phyloP scores from a whole-genome alignment of 2,797 vertebrate genomes.

The Sciurus carolinensis region DNA sequence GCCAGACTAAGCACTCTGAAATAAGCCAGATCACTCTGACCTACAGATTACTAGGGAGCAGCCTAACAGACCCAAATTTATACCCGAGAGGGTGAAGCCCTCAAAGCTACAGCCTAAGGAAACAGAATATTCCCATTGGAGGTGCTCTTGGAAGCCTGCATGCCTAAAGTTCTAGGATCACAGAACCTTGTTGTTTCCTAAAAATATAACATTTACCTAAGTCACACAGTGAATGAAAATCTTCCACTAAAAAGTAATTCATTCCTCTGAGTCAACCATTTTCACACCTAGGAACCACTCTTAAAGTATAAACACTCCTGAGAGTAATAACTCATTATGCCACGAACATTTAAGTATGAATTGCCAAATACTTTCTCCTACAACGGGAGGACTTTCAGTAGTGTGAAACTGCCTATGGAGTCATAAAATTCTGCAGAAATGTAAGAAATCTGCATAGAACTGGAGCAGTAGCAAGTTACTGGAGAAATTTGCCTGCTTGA shows the following conservation, averaged over 20 bases:
- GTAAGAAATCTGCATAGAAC: constrained; percentile 26
- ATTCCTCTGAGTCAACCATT: constrained; percentile 48
- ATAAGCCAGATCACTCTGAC: neutral
- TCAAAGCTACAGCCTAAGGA: neutral
- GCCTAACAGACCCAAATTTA: neutral
- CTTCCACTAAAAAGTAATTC: constrained; percentile 44
- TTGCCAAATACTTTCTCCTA: constrained; percentile 33
- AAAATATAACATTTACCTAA: constrained; percentile 30
- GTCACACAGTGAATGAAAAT: constrained; percentile 1
- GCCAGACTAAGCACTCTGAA: neutral
- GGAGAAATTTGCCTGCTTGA: neutral
- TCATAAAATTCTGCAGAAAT: neutral
- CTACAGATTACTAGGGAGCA: neutral
- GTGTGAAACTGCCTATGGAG: neutral
- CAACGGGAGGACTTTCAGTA: neutral
- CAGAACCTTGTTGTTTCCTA: constrained; percentile 12
- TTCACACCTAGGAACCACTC: constrained; percentile 25
- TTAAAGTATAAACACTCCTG: constrained; percentile 23
- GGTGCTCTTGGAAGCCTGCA: neutral
- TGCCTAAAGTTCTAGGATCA: neutral
- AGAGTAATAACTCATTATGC: neutral
- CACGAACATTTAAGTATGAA: constrained; percentile 22
- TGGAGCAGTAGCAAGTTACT: neutral
- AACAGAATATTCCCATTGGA: neutral
- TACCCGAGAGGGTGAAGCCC: neutral